These are phyloP conservation scores for Patella caerulea DNA, from an alignment of 2,888 invertebrate genomes.

Conservation along the genomic window DNA sequence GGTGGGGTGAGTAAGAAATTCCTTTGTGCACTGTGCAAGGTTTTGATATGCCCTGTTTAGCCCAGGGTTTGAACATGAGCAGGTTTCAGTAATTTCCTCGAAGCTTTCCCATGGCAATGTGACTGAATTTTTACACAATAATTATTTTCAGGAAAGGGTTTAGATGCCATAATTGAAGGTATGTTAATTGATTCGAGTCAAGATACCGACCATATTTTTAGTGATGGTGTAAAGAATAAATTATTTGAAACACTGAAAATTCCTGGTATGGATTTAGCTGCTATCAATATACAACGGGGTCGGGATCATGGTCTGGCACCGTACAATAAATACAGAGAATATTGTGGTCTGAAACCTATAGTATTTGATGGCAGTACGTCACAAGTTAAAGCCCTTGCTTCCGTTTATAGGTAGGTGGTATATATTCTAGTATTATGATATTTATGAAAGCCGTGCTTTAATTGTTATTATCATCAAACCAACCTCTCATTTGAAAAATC, in stretches of 20 bases:
- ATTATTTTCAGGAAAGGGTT: neutral
- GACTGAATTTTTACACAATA: too few relatives aligned
- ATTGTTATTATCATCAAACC: too few relatives aligned
- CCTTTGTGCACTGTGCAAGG: too few relatives aligned
- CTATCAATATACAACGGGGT: conserved; percentile 40
- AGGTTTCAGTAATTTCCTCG: too few relatives aligned
- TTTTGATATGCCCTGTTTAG: too few relatives aligned
- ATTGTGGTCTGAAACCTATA: neutral
- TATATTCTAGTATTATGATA: too few relatives aligned
- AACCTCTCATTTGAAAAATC: too few relatives aligned
- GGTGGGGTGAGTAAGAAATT: too few relatives aligned
- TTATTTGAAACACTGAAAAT: neutral
- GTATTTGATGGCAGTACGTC: neutral
- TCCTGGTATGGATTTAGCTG: conserved; percentile 30
- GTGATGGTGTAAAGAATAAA: neutral
- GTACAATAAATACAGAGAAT: conserved; percentile 29
- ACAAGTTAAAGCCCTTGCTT: neutral
- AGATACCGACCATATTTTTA: neutral
- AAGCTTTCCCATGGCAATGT: too few relatives aligned
- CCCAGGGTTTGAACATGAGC: too few relatives aligned
- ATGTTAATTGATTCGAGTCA: conserved; percentile 17
- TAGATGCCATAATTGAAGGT: conserved; percentile 14
- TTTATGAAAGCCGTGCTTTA: too few relatives aligned
- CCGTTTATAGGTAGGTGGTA: neutral
- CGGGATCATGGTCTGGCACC: conserved; percentile 41